phyloP scores from a whole-genome alignment of 2,797 vertebrate genomes.

The Morelia viridis region DNA sequence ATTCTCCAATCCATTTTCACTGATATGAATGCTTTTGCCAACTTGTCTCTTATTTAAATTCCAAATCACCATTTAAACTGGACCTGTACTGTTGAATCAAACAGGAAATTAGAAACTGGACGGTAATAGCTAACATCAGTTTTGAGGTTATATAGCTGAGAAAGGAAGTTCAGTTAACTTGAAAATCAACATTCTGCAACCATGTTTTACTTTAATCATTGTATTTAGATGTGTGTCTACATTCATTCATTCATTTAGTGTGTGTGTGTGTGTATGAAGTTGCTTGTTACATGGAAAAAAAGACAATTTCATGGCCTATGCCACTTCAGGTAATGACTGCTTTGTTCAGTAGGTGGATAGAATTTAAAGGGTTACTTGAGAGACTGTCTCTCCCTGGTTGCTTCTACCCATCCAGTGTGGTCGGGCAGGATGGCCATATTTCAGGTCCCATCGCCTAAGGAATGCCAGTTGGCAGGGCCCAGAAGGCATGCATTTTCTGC shows the following conservation, averaged over 20 bases:
- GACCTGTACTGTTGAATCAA: neutral
- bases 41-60: neutral
- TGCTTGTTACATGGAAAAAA: neutral
- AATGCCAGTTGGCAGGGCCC: neutral
- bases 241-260: neutral
- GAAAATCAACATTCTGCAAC: neutral
- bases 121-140: neutral
- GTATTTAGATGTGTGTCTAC: neutral
- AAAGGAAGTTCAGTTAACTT: neutral
- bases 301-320: neutral
- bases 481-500: neutral
- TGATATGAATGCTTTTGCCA: neutral
- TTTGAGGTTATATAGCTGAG: too few relatives aligned
- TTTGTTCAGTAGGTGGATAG: neutral
- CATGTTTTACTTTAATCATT: neutral
- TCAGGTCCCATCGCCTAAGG: neutral
- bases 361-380: neutral
- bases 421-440: neutral
- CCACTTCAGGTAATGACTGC: neutral
- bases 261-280: neutral
- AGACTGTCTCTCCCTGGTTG: neutral
- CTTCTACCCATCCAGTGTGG: neutral
- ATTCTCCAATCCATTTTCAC: neutral
- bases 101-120: neutral
- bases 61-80: neutral